These are phyloP conservation scores for Sphaeridia pumilis DNA, from an alignment of 2,888 invertebrate genomes.

Conservation along the genomic window DNA sequence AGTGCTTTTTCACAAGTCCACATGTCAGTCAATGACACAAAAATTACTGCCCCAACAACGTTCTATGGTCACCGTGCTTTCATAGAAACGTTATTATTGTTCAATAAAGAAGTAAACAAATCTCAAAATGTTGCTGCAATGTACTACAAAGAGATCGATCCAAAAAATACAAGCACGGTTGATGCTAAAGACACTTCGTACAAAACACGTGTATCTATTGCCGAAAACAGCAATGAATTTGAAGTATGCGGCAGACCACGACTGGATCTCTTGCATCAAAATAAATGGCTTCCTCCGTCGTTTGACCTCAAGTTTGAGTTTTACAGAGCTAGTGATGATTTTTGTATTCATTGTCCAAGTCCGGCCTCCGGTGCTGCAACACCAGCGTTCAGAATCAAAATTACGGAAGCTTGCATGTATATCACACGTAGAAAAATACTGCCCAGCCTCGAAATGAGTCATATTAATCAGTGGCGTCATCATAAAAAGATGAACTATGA, in stretches of 20 bases:
- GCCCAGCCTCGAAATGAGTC: not conserved
- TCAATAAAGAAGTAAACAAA: no score
- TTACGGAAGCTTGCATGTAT: not conserved
- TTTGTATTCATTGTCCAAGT: no score
- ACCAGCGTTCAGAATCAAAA: not conserved
- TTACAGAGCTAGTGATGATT: not conserved
- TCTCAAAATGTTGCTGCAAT: no score
- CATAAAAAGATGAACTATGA: conserved; percentile 8
- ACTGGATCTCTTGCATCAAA: not conserved
- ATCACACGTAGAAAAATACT: not conserved
- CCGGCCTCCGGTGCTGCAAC: not conserved
- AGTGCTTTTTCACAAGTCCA: no score
- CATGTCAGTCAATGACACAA: no score
- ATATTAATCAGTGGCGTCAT: not conserved
- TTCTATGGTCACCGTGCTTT: no score
- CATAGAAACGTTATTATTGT: no score
- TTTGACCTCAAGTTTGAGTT: not conserved
- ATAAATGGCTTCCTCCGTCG: not conserved
- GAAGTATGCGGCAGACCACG: not conserved
- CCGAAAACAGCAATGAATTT: not conserved
- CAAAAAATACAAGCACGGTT: no score
- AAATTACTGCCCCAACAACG: no score
- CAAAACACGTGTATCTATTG: not conserved
- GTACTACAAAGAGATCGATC: no score
- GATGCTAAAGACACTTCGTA: not conserved